phyloP scores from a whole-genome alignment of 2,888 invertebrate genomes.

The Scrobipalpa atriplicella region DNA sequence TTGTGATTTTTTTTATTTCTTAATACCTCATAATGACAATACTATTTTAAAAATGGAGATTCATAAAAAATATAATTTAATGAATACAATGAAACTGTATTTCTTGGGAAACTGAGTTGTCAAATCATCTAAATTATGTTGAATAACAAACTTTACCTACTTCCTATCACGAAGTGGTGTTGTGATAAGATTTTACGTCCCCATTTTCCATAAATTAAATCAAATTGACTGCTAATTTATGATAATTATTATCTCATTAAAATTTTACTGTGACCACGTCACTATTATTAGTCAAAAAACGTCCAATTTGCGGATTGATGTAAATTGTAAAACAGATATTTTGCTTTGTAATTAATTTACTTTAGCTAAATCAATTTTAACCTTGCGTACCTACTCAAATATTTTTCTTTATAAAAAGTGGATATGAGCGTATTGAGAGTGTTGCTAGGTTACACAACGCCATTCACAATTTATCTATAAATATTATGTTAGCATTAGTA shows the following conservation, averaged over 20 bases:
- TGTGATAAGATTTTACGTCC: slow-evolving; percentile 50
- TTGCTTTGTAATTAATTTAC: slow-evolving; percentile 1
- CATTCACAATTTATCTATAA: neutral
- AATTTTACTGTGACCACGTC: slow-evolving; percentile 66
- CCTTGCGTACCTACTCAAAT: neutral
- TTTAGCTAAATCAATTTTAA: neutral
- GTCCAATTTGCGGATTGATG: slow-evolving; percentile 18
- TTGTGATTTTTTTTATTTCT: too few species aligned
- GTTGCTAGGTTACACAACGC: neutral
- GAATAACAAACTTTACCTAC: slow-evolving; percentile 21
- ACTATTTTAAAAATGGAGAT: neutral
- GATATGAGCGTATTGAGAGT: neutral
- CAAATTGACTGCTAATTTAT: slow-evolving; percentile 71
- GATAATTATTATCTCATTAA: slow-evolving; percentile 68
- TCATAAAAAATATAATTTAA: neutral
- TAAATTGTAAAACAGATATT: slow-evolving; percentile 8
- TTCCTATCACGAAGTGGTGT: slow-evolving; percentile 31
- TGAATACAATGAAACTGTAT: neutral
- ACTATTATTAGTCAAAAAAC: slow-evolving; percentile 37
- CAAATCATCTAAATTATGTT: neutral
- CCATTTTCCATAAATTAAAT: slow-evolving; percentile 65
- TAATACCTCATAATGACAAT: too few species aligned
- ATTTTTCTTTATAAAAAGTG: neutral
- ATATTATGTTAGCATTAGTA: slow-evolving; percentile 23
- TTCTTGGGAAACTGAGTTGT: slow-evolving; percentile 15